Conservation (phyloP, 2,797 vertebrate genomes). For the Schizopygopsis malacanthus region DNA sequence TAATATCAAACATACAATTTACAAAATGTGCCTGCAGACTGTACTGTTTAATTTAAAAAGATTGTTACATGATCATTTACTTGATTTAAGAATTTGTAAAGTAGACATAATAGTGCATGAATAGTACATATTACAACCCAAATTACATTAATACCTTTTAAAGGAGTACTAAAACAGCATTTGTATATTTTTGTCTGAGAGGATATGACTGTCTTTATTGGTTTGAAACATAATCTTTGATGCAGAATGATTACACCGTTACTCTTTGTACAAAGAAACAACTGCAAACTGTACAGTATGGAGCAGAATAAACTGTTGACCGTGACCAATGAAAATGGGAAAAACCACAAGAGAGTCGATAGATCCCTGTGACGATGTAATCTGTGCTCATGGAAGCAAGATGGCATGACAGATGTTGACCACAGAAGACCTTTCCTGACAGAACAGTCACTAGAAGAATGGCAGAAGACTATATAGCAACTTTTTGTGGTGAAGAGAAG, state of each 20-base stretch:
- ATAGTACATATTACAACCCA: not conserved
- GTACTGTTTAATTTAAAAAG: not conserved
- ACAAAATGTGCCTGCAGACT: not conserved
- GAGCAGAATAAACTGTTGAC: not conserved
- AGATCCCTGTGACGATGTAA: conserved; percentile 16
- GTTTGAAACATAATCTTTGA: conserved; percentile 23
- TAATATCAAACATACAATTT: not conserved
- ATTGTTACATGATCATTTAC: not conserved
- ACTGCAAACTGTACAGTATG: not conserved
- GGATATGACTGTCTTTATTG: conserved; percentile 1
- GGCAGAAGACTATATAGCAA: not conserved
- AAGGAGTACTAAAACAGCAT: not conserved
- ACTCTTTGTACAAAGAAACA: conserved; percentile 11
- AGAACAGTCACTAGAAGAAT: not conserved
- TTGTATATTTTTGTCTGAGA: not conserved
- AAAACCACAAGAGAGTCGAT: conserved; percentile 18
- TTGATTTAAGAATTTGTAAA: not conserved
- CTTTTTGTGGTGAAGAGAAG: not conserved
- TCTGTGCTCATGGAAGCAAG: conserved; percentile 10
- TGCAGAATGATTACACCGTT: not conserved
- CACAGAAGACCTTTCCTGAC: conserved; percentile 36
- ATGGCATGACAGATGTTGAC: conserved; percentile 44
- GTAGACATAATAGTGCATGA: not conserved
- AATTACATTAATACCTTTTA: not conserved
- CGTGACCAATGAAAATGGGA: not conserved